phyloP scores from a whole-genome alignment of 2,113 vertebrate species.

The Camelus dromedarius region DNA sequence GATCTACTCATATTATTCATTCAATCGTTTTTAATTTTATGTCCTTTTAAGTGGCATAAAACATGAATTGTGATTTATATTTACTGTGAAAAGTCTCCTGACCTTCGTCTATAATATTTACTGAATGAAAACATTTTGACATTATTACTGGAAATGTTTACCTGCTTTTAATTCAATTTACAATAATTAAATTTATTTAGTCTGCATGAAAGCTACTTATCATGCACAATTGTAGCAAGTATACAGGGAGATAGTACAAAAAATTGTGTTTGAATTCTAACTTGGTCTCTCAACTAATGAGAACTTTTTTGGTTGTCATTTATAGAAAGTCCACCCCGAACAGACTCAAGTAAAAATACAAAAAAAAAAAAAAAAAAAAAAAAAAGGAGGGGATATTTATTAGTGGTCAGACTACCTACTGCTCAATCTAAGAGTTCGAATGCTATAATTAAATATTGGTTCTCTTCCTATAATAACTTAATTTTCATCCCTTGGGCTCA shows the following conservation, averaged over 20 bases:
- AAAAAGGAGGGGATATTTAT: not conserved
- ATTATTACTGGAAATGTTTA: slow-evolving; percentile 41
- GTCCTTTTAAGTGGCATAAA: slow-evolving; percentile 9
- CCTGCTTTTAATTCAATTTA: slow-evolving; percentile 26
- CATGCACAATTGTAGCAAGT: not conserved
- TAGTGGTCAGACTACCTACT: not conserved
- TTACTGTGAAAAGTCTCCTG: slow-evolving; percentile 22
- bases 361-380: not conserved
- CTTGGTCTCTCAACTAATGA: slow-evolving; percentile 13
- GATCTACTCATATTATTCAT: not conserved
- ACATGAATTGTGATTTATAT: not conserved
- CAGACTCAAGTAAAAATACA: not conserved
- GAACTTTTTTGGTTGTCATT: not conserved
- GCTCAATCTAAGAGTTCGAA: not conserved
- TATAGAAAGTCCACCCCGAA: not conserved
- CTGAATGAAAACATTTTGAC: not conserved
- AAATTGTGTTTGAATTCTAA: not conserved
- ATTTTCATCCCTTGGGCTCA: not conserved
- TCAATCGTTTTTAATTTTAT: not conserved
- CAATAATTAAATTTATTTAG: slow-evolving; percentile 16
- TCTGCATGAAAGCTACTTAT: not conserved
- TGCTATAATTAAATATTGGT: not conserved
- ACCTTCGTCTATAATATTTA: not conserved
- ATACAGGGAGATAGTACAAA: not conserved
- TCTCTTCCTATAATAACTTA: not conserved